A percentile compares a stretch with the other conserved stretches of the same genome.
Evolutionary conservation across 1,140 invertebrate species (phyloP).

Genomic region (Druon quercuslanigerum): DNA sequence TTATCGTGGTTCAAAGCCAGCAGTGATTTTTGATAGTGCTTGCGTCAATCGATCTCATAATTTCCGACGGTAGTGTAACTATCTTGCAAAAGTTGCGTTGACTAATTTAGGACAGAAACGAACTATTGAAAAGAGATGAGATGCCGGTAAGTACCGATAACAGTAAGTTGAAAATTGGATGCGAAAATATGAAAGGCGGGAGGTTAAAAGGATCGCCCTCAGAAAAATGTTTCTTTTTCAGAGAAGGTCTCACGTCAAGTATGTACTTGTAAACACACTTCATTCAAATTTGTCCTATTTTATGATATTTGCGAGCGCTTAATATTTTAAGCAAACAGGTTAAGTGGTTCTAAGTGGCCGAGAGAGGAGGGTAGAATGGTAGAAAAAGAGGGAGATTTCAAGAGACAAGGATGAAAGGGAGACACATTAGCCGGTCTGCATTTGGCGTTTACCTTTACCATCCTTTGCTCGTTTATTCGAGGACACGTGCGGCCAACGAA

Average conservation of each 20-base stretch:
- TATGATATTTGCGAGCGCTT: slow-evolving; percentile 60
- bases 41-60: no score
- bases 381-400: neutral
- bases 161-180: neutral
- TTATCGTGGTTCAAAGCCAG: no score
- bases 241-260: neutral
- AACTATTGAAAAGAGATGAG: no score
- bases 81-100: no score
- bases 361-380: slow-evolving; percentile 30
- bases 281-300: slow-evolving; percentile 61
- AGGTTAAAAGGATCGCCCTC: neutral
- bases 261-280: slow-evolving; percentile 52
- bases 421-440: slow-evolving; percentile 16
- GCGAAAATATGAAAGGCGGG: slow-evolving; percentile 1
- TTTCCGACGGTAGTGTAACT: no score
- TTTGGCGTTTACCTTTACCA: slow-evolving; percentile 12
- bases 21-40: no score
- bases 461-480: slow-evolving; percentile 27
- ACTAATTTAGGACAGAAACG: no score
- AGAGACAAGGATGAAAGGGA: slow-evolving; percentile 14
- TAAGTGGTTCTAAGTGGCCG: slow-evolving; percentile 59
- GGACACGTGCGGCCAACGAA: slow-evolving; percentile 19
- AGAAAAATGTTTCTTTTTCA: slow-evolving; percentile 23
- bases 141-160: no score
- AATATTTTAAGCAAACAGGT: slow-evolving; percentile 65